A percentile compares a stretch with the other conserved stretches of the same genome.
Conservation (phyloP, 2,113 vertebrate species). For the Zosterops hypoxanthus region DNA sequence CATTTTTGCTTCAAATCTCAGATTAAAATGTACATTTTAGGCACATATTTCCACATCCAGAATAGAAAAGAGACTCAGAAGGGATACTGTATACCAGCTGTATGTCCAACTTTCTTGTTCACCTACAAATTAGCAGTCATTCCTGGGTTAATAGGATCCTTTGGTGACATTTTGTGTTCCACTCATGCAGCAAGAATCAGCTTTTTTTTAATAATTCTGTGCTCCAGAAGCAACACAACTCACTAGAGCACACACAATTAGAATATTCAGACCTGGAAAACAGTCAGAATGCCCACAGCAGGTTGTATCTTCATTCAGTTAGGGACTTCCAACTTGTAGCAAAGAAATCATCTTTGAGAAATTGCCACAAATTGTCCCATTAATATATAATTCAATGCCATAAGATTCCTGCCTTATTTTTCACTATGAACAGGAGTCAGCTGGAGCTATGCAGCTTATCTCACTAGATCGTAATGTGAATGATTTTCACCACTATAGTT, state of each 20-base stretch:
- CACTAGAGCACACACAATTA: fast-evolving
- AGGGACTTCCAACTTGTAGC: background rate
- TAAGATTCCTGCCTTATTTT: background rate
- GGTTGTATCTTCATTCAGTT: background rate
- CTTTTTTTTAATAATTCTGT: background rate
- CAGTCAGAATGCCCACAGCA: background rate
- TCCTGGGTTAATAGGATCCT: background rate
- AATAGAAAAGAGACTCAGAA: background rate
- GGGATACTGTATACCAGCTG: background rate
- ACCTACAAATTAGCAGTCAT: background rate
- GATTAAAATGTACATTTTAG: constrained; percentile 10
- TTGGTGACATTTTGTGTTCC: background rate
- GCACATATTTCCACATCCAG: background rate
- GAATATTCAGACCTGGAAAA: background rate
- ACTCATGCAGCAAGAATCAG: background rate
- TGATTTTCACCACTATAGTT: background rate
- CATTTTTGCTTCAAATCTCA: background rate
- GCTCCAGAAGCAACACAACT: background rate
- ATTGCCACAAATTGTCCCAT: background rate
- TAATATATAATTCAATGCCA: background rate
- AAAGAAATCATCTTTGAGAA: background rate
- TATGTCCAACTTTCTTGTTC: background rate
- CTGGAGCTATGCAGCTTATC: background rate
- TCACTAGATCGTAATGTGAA: background rate
- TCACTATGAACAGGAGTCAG: background rate